phyloP scores from a whole-genome alignment of 2,113 vertebrate genomes.

The human (Homo sapiens) region GRCh38 chr3:30729501-30730000 shows the following conservation, averaged over 20 bases:
- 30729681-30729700: neutral
- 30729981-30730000: neutral
- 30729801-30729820: neutral
- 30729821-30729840: neutral
- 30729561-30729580: neutral
- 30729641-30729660: neutral
- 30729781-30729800: neutral
- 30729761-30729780: neutral
- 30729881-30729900: neutral
- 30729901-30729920: neutral
- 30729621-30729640: neutral
- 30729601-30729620: neutral
- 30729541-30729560: neutral
- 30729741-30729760: neutral
- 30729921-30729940: neutral
- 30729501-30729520: neutral
- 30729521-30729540: neutral
- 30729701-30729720: neutral
- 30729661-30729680: neutral
- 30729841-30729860: neutral
- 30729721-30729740: neutral
- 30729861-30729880: neutral
- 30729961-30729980: neutral
- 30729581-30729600: neutral
- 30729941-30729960: neutral